A percentile compares a stretch with the other conserved stretches of the same genome.
Evolutionary conservation across 1,140 invertebrate species (phyloP).

Genomic region (Procambarus clarkii): DNA sequence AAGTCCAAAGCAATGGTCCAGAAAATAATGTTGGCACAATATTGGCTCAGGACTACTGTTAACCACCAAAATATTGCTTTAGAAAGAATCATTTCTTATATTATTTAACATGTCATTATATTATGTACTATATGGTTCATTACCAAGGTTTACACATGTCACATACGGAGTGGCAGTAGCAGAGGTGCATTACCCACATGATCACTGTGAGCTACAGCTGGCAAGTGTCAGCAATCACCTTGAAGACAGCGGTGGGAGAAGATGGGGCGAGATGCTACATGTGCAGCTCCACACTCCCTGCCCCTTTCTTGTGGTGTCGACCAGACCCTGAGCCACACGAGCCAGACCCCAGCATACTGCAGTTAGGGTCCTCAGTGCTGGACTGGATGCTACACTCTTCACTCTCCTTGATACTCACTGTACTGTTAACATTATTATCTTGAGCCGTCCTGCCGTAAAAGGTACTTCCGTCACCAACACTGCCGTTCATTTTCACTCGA

Average conservation of each 20-base stretch:
- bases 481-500: constrained; percentile 62
- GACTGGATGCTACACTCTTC: constrained; percentile 28
- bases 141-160: neutral
- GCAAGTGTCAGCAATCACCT: neutral
- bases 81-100: neutral
- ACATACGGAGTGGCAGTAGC: constrained; percentile 9
- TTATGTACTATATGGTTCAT: neutral
- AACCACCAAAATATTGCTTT: constrained; percentile 18
- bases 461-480: constrained; percentile 18
- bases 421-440: constrained; percentile 10
- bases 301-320: constrained; percentile 38
- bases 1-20: no score
- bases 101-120: neutral
- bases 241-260: neutral
- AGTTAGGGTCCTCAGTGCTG: constrained; percentile 45
- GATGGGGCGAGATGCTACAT: constrained; percentile 44
- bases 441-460: constrained; percentile 42
- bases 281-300: constrained; percentile 56
- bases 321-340: constrained; percentile 21
- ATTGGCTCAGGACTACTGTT: constrained; percentile 13
- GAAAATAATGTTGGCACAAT: constrained; percentile 34
- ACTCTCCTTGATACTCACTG: constrained; percentile 10
- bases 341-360: constrained; percentile 16
- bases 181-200: constrained; percentile 3
- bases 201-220: neutral